Base-by-base conservation (phyloP, 2,113 vertebrate species). In the Saccopteryx leptura region DNA sequence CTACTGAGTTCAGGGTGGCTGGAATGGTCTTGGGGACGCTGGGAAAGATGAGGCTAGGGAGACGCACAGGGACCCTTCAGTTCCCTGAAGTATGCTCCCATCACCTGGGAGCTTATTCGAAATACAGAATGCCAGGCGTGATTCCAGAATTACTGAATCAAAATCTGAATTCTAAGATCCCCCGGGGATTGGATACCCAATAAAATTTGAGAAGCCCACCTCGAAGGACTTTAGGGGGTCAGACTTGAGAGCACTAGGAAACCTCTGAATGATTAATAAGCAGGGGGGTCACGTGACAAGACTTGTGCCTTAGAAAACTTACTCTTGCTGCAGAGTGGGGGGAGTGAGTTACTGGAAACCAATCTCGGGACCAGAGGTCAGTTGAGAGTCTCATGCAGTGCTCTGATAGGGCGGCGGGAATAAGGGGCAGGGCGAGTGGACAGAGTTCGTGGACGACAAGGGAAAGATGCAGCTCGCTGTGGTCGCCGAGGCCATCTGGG, bases 121-220 rank as follows among this genome's bases (percentile, higher is more conserved):
- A 74, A 85, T 24, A 23, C 65, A 92, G 66, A 68, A 23, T 19
- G 56, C 48, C 33, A 23, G 90, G 50, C 13, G 26, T 1, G 1
- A 19, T 33, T 79, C 56, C 19, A n/a, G 56, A 48, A 21, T 26
- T 50, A 48, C 0, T 50, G 63, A 80, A 60, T 68, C 18, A 52
- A 39, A 79, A 14, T 48, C 33, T 9, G 1, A 23, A 63, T 46
- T 54, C 68, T 69, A 56, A 81, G 19, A 52, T n/a, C 26, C 69
- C 11, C 15, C 17, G 7, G 8, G 7, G 31, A 17, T 24, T 0
- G 15, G 39, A 39, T 7, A 23, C 5, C 2, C 26, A 13, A 1
- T 8, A 1, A 28, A 10, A 15, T 46, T 46, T 14, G n/a, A 72
- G 52, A 91, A 78, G 61, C 12, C 26, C n/a, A 46, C 14, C 46